Base-by-base conservation (phyloP, 2,888 invertebrate genomes). In the Amiota mariae region DNA sequence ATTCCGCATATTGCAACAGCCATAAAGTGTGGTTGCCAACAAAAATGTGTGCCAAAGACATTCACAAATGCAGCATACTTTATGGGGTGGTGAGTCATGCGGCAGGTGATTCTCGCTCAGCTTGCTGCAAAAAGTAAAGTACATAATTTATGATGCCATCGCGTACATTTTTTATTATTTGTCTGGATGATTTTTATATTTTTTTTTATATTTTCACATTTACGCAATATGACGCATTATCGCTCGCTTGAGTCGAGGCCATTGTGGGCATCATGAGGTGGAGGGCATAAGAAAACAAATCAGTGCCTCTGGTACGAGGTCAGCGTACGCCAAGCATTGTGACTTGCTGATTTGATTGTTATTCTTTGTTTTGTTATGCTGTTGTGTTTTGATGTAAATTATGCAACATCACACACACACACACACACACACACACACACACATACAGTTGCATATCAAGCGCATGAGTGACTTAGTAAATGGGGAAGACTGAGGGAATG, bases 101-200 rank as follows among this genome's bases (percentile, higher is more conserved):
- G 36, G 36, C 36, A 36, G 36, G 10, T 57, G 57, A 18, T 18
- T 15, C 18, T 57, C 18, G 57, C 18, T 10, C 57, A 1, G 1
- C 57, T 9, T 49, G 51, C 56, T 36, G 70, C 68, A 48, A 18
- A 3, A 48, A 71, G 61, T 59, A 71, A 36, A 66, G 72, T 72
- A 66, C 72, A 72, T 72, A 72, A 72, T 72, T 72, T 72, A 72
- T 72, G 64, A 66, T 66, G 54, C 49, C 24, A 36, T 46, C 64
- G 15, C 15, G 48, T 10, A 47, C 48, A 15, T 66, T 66, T 36
- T 47, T 49, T 48, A 2, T 18, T 18, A 59, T 59, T 59, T 15
- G 13, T 54, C 13, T 54, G 11, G 10, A 9, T 36, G 15, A n/a
- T n/a, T 24, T 24, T 24, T 24, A 2, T 24, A 2, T 24, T 24